Evolutionary conservation across 2,113 vertebrate species (phyloP), one percentile per base, ranked within the genome.

Genomic region (Mesitornis unicolor): DNA sequence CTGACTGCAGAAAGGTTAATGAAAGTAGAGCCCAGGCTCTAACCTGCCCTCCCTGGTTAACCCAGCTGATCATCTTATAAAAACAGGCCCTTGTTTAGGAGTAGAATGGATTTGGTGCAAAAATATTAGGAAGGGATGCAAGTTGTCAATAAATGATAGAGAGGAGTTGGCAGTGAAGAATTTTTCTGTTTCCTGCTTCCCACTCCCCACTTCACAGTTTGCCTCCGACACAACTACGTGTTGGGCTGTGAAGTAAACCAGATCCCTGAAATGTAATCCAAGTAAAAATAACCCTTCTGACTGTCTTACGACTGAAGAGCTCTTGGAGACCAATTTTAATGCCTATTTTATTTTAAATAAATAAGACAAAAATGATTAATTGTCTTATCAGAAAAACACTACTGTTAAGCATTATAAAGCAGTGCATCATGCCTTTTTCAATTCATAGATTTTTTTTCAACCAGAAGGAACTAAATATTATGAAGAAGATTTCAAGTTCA

Each of bases 341-440:
- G 22, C 14, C 90, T 94, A 70, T 74, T 92, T 90, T 93, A 75
- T 93, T 94, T 93, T 38, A 93, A 96, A 82, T 78, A 86, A 90
- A 78, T 86, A 64, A 64, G 83, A 86, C 38, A 67, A 48, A 81
- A 84, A 43, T 45, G 1, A 89, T 85, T 53, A 65, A 93, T 75
- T 74, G 13, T 75, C 51, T 78, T 68, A 93, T 65, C 68, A 93
- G 60, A 57, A 84, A 84, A 95, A 7, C 47, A 51, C 51, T 89
- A 50, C 48, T 56, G 42, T 60, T 89, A 89, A 93, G 28, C 63
- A 63, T 74, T 74, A 70, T 71, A 60, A 81, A 87, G 40, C 3
- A 6, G 51, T 35, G 36, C 51, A 60, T 87, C 40, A 29, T 76
- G 36, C 12, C 76, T 92, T 88, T 70, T 80, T 80, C 82, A 94